A percentile compares a stretch with the other conserved stretches of the same genome.
These are phyloP conservation scores for Pharmacophagus antenor DNA, from an alignment of 2,888 invertebrate species.

Conservation along the genomic window DNA sequence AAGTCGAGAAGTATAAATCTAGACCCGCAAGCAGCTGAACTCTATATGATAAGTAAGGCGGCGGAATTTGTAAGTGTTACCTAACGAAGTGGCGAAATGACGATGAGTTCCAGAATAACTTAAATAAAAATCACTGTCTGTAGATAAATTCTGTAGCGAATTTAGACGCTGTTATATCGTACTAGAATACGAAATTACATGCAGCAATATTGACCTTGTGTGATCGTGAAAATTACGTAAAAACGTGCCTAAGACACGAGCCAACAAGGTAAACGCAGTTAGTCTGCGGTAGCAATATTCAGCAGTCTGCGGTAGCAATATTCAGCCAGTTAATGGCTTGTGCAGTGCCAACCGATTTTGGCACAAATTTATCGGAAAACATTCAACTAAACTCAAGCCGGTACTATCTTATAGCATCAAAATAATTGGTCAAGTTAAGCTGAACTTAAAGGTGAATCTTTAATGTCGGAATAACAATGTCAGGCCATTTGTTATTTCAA, in stretches of 20 bases:
- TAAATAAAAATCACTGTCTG: too few species aligned
- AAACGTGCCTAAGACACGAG: conserved; percentile 1
- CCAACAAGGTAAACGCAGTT: conserved; percentile 17
- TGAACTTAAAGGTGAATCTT: neutral
- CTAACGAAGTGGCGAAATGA: too few species aligned
- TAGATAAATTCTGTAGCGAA: too few species aligned
- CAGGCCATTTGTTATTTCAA: neutral
- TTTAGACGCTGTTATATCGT: neutral
- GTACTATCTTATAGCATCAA: neutral
- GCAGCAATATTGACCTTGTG: conserved; percentile 15
- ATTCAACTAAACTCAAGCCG: neutral
- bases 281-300: conserved; percentile 10
- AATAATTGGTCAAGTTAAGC: neutral
- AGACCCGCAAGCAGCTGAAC: conserved; percentile 49
- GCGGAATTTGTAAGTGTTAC: conserved; percentile 60
- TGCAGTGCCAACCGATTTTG: conserved; percentile 19
- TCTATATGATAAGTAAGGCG: conserved; percentile 46
- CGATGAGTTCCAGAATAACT: too few species aligned
- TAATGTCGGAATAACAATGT: neutral
- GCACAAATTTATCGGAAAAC: conserved; percentile 8
- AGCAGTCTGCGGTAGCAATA: conserved; percentile 7
- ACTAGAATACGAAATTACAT: neutral
- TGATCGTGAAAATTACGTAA: neutral
- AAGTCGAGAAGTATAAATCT: conserved; percentile 45
- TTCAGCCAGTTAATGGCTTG: conserved; percentile 11